phyloP scores from a whole-genome alignment of 2,888 invertebrate genomes.

The Pilophorus perplexus region DNA sequence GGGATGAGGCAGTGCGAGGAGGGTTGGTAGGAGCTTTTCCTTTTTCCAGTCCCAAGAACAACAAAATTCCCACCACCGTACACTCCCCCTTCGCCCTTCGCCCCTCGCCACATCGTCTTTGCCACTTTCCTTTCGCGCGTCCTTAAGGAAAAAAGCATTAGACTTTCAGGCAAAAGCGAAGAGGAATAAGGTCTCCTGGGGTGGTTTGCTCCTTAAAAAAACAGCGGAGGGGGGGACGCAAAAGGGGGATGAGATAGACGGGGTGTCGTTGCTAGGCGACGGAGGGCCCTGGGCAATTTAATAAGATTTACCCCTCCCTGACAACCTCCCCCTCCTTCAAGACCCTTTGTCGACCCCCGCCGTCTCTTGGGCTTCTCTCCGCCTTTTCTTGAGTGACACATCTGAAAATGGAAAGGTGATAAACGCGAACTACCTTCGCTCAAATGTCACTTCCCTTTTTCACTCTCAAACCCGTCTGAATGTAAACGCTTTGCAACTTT shows the following conservation, averaged over 20 bases:
- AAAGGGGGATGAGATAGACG: conserved; percentile 11
- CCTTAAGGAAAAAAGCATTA: conserved; percentile 44
- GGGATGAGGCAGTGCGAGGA: not conserved
- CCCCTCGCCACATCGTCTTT: not conserved
- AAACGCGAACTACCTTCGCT: conserved; percentile 42
- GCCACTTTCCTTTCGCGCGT: conserved; percentile 28
- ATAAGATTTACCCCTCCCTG: conserved; percentile 48
- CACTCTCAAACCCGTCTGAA: not conserved
- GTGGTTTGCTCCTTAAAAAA: conserved; percentile 25
- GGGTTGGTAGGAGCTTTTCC: not conserved
- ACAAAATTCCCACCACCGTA: conserved; percentile 34
- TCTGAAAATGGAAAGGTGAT: conserved; percentile 48
- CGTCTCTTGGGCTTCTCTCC: not conserved
- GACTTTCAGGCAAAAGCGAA: conserved; percentile 40
- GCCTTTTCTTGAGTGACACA: conserved; percentile 35
- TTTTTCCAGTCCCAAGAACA: conserved; percentile 15
- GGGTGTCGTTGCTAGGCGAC: conserved; percentile 43
- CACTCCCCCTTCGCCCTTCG: not conserved
- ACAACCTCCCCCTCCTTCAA: conserved; percentile 6
- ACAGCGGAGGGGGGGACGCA: conserved; percentile 7
- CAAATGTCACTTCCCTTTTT: conserved; percentile 14
- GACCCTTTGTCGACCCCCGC: not conserved
- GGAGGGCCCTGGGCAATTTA: conserved; percentile 46
- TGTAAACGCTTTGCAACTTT: no score
- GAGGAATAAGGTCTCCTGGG: conserved; percentile 37